phyloP scores from a whole-genome alignment of 2,113 vertebrate genomes.

The Melozone crissalis region DNA sequence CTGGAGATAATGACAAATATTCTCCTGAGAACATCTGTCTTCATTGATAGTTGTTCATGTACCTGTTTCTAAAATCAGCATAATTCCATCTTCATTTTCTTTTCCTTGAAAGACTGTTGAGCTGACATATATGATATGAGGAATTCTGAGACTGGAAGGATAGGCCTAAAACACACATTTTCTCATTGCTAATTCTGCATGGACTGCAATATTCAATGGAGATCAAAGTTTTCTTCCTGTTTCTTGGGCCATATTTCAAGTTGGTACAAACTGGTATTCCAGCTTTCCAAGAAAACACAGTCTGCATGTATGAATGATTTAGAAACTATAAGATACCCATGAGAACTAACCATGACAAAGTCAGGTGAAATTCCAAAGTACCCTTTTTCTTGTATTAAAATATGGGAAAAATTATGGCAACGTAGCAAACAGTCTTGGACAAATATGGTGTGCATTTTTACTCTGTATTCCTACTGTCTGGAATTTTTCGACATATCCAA shows the following conservation, averaged over 20 bases:
- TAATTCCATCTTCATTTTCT: not conserved
- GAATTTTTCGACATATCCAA: not conserved
- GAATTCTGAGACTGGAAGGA: not conserved
- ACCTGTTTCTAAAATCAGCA: not conserved
- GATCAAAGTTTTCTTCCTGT: not conserved
- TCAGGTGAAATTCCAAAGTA: not conserved
- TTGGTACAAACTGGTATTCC: not conserved
- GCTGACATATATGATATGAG: not conserved
- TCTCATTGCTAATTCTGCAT: not conserved
- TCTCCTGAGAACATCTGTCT: not conserved
- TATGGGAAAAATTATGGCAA: not conserved
- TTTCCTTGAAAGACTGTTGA: not conserved
- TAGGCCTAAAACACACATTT: rapidly evolving
- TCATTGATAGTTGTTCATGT: not conserved
- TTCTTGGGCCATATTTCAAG: not conserved
- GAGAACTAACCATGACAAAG: not conserved
- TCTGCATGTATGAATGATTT: not conserved
- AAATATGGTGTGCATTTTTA: rapidly evolving
- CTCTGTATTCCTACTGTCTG: not conserved
- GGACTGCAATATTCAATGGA: not conserved
- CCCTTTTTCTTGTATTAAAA: not conserved
- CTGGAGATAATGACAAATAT: not conserved
- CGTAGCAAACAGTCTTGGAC: not conserved
- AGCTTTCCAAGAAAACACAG: not conserved
- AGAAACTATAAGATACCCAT: not conserved